A percentile compares a stretch with the other conserved stretches of the same genome.
phyloP scores from a whole-genome alignment of 2,888 invertebrate genomes.

The Lordiphosa andalusiaca region DNA sequence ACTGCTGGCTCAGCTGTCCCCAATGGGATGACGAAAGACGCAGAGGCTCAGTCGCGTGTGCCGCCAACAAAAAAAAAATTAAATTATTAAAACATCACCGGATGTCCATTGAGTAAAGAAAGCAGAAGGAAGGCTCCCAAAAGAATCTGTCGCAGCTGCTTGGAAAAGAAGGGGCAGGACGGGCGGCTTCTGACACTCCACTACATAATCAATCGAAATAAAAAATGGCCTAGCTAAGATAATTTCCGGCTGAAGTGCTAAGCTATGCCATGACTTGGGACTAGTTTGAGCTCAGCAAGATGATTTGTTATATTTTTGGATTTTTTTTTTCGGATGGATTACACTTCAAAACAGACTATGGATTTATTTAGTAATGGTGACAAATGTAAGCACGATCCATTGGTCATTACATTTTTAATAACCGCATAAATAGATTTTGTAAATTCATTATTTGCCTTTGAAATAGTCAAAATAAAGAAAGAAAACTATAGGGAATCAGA shows the following conservation, averaged over 20 bases:
- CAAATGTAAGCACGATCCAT: too few species aligned
- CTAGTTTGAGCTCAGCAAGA: background rate
- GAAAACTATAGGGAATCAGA: too few species aligned
- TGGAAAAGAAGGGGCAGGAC: slow-evolving; percentile 11
- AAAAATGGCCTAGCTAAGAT: slow-evolving; percentile 22
- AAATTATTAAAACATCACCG: slow-evolving; percentile 72
- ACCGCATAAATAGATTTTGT: too few species aligned
- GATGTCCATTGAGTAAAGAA: slow-evolving; percentile 62
- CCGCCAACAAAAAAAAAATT: slow-evolving; percentile 40
- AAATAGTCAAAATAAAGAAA: too few species aligned
- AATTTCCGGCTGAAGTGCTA: slow-evolving; percentile 50
- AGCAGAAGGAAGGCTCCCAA: slow-evolving; percentile 37
- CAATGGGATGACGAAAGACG: slow-evolving; percentile 27
- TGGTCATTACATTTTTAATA: too few species aligned
- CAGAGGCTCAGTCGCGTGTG: slow-evolving; percentile 24
- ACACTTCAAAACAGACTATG: too few species aligned
- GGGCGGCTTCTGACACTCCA: slow-evolving; percentile 7
- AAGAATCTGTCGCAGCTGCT: slow-evolving; percentile 47
- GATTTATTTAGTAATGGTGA: too few species aligned
- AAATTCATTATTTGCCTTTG: too few species aligned
- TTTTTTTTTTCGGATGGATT: too few species aligned
- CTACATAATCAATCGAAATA: slow-evolving; percentile 30
- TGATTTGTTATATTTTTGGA: too few species aligned
- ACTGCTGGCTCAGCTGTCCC: slow-evolving; percentile 20
- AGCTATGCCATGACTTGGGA: background rate